A percentile compares a stretch with the other conserved stretches of the same genome.
phyloP scores from a whole-genome alignment of 2,113 vertebrate species.

The Labeo rohita region DNA sequence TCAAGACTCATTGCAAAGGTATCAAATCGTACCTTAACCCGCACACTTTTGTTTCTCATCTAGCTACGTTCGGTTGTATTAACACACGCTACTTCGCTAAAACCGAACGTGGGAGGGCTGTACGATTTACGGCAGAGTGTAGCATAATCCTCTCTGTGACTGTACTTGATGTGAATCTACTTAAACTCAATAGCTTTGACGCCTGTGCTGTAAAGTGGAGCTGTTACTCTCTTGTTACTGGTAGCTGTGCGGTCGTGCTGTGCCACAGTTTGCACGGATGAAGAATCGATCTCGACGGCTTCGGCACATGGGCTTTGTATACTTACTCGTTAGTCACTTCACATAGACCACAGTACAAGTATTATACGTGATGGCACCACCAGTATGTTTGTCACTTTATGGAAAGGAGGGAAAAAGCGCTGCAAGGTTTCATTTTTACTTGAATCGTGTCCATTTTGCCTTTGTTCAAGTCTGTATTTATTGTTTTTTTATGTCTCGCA shows the following conservation, averaged over 20 bases:
- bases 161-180: constrained; percentile 49
- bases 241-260: constrained; percentile 35
- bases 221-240: constrained; percentile 43
- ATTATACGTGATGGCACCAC: constrained; percentile 17
- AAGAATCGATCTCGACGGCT: constrained; percentile 5
- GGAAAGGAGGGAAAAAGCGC: neutral
- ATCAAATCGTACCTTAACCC: neutral
- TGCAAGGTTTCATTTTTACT: constrained; percentile 40
- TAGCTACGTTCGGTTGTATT: constrained; percentile 34
- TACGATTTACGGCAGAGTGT: constrained; percentile 38
- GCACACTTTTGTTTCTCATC: constrained; percentile 15
- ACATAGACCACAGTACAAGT: constrained; percentile 30
- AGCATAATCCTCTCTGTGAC: constrained; percentile 45
- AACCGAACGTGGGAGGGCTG: constrained; percentile 6
- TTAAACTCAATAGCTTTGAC: constrained; percentile 32
- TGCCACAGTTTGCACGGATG: constrained; percentile 29
- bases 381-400: constrained; percentile 38
- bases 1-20: constrained; percentile 18
- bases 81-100: neutral
- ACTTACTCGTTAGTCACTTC: constrained; percentile 35
- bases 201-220: constrained; percentile 43
- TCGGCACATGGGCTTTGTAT: constrained; percentile 7
- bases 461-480: constrained; percentile 24
- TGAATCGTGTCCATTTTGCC: constrained; percentile 17
- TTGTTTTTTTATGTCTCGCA: neutral